Percentiles rank a stretch among this genome's conserved stretches.
Conservation (phyloP, 2,888 invertebrate species). For the Lypha dubia region DNA sequence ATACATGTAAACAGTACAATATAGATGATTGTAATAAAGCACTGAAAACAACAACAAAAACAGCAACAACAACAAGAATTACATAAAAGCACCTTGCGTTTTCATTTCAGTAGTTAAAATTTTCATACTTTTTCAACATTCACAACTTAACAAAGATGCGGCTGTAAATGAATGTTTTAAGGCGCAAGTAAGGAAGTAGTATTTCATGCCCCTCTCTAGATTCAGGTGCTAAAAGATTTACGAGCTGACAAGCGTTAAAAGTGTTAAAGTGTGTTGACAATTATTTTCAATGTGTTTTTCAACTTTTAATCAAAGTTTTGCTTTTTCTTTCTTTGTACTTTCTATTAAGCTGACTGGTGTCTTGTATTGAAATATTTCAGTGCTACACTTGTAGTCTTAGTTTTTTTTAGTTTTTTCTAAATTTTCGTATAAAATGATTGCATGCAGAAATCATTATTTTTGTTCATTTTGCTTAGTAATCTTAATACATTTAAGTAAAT, state of each 20-base stretch:
- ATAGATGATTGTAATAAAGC: conserved; percentile 34
- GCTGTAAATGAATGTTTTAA: neutral
- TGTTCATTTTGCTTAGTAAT: conserved; percentile 22
- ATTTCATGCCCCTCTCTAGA: conserved; percentile 37
- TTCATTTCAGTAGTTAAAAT: conserved; percentile 45
- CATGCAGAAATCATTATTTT: conserved; percentile 62
- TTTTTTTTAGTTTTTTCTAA: conserved; percentile 17
- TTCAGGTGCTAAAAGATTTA: conserved; percentile 73
- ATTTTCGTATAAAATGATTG: conserved; percentile 51
- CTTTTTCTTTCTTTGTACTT: conserved; percentile 25
- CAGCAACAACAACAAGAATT: conserved; percentile 20
- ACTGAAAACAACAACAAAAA: neutral
- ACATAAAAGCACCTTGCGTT: conserved; percentile 66
- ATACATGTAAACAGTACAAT: neutral
- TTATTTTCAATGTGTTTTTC: conserved; percentile 71
- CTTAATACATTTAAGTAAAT: neutral
- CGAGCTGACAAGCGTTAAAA: conserved; percentile 73
- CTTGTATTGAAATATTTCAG: conserved; percentile 51
- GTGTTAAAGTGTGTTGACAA: conserved; percentile 73
- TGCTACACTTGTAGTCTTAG: conserved; percentile 63
- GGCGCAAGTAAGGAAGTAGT: conserved; percentile 20
- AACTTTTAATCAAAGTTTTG: conserved; percentile 69
- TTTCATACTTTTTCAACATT: neutral
- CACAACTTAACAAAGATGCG: neutral
- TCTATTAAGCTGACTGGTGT: conserved; percentile 1